Percentiles rank a stretch among this genome's conserved stretches.
Evolutionary conservation across 2,888 invertebrate genomes (phyloP).

Genomic region (Drosophila acutilabella): DNA sequence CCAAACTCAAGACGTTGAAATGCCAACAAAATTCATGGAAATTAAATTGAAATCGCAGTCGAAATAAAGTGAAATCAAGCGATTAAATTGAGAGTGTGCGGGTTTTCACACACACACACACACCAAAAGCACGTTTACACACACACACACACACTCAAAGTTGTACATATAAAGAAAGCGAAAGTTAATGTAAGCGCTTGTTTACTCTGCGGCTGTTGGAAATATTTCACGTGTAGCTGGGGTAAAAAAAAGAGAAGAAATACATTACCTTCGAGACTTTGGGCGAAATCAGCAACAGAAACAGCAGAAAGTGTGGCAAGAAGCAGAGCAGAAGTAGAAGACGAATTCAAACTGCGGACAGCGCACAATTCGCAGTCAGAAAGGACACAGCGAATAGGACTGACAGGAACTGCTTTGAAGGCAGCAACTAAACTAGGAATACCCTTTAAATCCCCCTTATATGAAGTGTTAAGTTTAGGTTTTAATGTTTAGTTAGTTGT

Average conservation of each 20-base stretch:
- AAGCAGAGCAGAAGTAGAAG: slow-evolving; percentile 5
- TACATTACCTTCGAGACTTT: slow-evolving; percentile 66
- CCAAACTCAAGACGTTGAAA: slow-evolving; percentile 44
- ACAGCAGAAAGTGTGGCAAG: slow-evolving; percentile 21
- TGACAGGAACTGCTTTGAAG: slow-evolving; percentile 8
- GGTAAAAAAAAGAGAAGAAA: slow-evolving; percentile 40
- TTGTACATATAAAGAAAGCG: slow-evolving; percentile 39
- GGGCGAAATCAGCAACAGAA: slow-evolving; percentile 14
- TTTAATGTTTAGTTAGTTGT: no score
- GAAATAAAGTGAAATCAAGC: slow-evolving; percentile 81
- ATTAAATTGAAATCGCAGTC: slow-evolving; percentile 81
- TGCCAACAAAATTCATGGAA: slow-evolving; percentile 66
- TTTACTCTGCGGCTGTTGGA: slow-evolving; percentile 77
- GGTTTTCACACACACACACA: slow-evolving; percentile 9
- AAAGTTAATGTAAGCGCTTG: slow-evolving; percentile 77
- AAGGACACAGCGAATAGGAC: slow-evolving; percentile 11
- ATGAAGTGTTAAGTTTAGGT: background rate
- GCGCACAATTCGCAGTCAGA: slow-evolving; percentile 25
- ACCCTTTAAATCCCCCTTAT: slow-evolving; percentile 32
- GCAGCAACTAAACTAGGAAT: slow-evolving; percentile 1
- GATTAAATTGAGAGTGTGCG: slow-evolving; percentile 68
- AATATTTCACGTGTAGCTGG: slow-evolving; percentile 76
- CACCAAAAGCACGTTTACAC: background rate
- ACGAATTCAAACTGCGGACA: slow-evolving; percentile 11
- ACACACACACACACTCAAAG: slow-evolving; percentile 7